phyloP scores from a whole-genome alignment of 2,888 invertebrate species.

The Eupithecia inturbata region DNA sequence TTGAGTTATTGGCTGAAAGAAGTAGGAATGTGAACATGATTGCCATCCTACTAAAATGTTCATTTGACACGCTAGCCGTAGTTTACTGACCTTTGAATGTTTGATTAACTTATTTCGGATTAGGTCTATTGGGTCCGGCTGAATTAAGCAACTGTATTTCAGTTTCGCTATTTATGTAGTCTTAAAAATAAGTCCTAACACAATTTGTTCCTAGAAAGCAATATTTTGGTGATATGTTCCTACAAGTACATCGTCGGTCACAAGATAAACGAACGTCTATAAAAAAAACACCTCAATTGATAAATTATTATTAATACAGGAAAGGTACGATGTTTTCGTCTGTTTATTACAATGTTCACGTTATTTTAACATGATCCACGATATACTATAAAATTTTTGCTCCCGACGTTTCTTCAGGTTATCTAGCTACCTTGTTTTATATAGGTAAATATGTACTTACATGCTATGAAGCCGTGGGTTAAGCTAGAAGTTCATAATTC shows the following conservation, averaged over 20 bases:
- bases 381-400: neutral
- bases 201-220: neutral
- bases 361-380: no score
- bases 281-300: no score
- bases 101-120: constrained; percentile 26
- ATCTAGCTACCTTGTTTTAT: neutral
- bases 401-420: neutral
- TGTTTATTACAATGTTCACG: no score
- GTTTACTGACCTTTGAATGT: constrained; percentile 37
- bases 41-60: constrained; percentile 31
- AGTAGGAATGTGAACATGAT: constrained; percentile 26
- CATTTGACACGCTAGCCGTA: constrained; percentile 35
- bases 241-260: no score
- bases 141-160: neutral
- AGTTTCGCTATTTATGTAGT: neutral
- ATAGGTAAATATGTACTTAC: neutral
- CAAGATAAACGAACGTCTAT: no score
- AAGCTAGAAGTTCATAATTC: constrained; percentile 29
- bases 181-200: neutral
- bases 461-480: neutral
- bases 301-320: no score
- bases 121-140: neutral
- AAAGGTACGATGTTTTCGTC: no score
- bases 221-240: neutral
- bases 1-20: constrained; percentile 40